Conservation (phyloP, 1,140 invertebrate species). For the Neodiprion lecontei region DNA sequence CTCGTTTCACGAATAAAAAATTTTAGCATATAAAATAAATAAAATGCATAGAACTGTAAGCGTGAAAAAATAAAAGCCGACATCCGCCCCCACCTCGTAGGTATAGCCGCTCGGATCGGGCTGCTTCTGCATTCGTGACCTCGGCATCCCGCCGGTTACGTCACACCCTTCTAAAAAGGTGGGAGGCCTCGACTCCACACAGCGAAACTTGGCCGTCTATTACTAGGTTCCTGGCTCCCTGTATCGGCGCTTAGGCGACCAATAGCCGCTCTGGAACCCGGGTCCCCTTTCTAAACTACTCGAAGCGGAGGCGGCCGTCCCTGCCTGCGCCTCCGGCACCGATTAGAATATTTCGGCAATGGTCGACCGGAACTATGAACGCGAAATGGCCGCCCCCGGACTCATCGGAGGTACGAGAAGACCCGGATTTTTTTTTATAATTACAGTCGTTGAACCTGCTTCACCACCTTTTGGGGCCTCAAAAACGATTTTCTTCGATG, state of each 20-base stretch:
- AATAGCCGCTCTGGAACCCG: neutral
- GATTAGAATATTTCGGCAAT: conserved; percentile 3
- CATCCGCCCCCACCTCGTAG: too few relatives aligned
- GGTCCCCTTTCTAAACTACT: neutral
- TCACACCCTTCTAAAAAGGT: neutral
- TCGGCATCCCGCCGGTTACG: neutral
- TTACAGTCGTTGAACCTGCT: too few relatives aligned
- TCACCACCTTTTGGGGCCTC: too few relatives aligned
- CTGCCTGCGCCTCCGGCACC: neutral
- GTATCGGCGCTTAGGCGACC: neutral
- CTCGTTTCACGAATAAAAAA: too few relatives aligned
- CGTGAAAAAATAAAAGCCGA: too few relatives aligned
- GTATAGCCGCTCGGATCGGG: too few relatives aligned
- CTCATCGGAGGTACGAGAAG: neutral
- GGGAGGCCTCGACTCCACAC: neutral
- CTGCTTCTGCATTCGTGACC: too few relatives aligned
- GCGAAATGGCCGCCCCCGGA: neutral
- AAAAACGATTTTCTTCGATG: too few relatives aligned
- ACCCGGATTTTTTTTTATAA: neutral
- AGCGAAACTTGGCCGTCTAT: neutral
- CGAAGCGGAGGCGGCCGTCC: neutral
- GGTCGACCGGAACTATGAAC: neutral
- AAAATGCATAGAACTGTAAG: too few relatives aligned
- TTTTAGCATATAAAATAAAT: too few relatives aligned
- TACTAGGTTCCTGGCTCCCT: neutral